These are phyloP conservation scores for Microctonus hyperodae DNA, from an alignment of 2,888 invertebrate species.

Conservation along the genomic window DNA sequence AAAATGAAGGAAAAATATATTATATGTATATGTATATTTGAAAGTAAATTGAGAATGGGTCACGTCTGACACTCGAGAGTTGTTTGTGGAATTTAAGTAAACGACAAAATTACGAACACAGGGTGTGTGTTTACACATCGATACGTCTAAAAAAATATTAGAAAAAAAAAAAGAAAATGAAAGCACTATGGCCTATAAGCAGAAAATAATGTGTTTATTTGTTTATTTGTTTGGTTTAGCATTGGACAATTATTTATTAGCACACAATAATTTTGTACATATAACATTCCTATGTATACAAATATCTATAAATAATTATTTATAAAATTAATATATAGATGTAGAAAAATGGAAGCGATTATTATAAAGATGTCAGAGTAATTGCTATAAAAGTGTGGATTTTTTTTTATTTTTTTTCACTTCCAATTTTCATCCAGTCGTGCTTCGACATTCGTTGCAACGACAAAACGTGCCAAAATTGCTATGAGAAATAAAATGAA, in stretches of 20 bases:
- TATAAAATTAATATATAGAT: not conserved
- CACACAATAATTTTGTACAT: conserved; percentile 9
- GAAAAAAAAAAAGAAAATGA: not conserved
- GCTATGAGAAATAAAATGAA: not conserved
- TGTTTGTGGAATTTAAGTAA: not conserved
- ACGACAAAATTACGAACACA: not conserved
- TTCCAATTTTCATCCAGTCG: not conserved
- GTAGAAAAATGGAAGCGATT: not conserved
- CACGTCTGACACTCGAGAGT: conserved; percentile 12
- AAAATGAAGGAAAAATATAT: too few species aligned
- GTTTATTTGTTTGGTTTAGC: not conserved
- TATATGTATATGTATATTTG: not conserved
- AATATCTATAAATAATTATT: not conserved
- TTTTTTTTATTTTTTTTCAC: not conserved
- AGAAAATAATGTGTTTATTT: not conserved
- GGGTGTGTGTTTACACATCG: not conserved
- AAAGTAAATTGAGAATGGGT: conserved; percentile 17
- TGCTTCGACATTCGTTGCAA: not conserved
- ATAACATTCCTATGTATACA: not conserved
- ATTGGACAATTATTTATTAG: not conserved
- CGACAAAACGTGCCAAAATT: conserved; percentile 26
- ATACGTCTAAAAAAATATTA: not conserved
- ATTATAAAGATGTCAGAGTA: conserved; percentile 3
- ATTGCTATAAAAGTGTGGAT: conserved; percentile 4
- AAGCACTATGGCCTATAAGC: not conserved